A percentile compares a stretch with the other conserved stretches of the same genome.
Conservation (phyloP, 2,888 invertebrate species). For the Podotricha telesiphe region DNA sequence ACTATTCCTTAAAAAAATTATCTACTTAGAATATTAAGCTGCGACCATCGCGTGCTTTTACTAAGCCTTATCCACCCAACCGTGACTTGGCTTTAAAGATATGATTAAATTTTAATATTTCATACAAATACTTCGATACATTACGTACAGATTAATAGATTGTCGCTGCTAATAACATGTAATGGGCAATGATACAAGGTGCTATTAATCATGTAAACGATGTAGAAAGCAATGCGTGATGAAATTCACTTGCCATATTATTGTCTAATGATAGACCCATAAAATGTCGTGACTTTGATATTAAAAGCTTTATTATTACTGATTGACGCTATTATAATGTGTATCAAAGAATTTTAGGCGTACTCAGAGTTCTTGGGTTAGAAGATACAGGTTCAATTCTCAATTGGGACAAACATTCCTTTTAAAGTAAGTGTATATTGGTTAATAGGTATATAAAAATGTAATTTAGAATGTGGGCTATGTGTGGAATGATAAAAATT, state of each 20-base stretch:
- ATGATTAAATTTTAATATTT: constrained; percentile 13
- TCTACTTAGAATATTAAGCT: background rate
- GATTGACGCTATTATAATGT: background rate
- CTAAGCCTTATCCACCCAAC: background rate
- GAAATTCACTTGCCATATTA: constrained; percentile 24
- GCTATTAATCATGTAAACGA: constrained; percentile 26
- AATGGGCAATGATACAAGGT: constrained; percentile 18
- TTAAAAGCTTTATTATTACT: background rate
- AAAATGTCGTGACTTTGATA: constrained; percentile 20
- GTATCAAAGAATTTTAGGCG: background rate
- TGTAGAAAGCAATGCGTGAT: constrained; percentile 21
- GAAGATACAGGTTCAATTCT: background rate
- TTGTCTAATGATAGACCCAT: constrained; percentile 26
- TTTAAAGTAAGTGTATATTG: too few relatives aligned
- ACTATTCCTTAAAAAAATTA: too few relatives aligned
- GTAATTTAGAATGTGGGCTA: too few relatives aligned
- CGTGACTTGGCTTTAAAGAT: background rate
- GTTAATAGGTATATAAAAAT: too few relatives aligned
- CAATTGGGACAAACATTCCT: background rate
- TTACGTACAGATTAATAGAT: constrained; percentile 17
- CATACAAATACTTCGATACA: background rate
- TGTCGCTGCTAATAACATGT: constrained; percentile 14
- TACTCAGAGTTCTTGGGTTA: background rate
- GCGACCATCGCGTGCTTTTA: background rate
- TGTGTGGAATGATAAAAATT: too few relatives aligned